phyloP scores from a whole-genome alignment of 1,140 invertebrate genomes.

The Steinernema khuongi region DNA sequence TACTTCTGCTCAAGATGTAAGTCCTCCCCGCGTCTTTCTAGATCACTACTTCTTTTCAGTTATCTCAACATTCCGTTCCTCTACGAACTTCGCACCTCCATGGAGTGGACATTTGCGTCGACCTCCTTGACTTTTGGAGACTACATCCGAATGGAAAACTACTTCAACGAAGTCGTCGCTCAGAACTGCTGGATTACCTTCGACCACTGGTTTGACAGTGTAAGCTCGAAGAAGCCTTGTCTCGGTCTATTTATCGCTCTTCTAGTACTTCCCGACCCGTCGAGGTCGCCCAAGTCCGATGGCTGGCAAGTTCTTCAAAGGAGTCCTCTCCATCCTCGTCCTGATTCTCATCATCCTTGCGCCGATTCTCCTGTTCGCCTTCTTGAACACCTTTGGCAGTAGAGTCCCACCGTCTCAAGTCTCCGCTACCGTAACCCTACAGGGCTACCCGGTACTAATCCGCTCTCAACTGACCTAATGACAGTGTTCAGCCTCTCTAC shows the following conservation, averaged over 20 bases:
- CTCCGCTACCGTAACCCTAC: neutral
- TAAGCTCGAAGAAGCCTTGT: neutral
- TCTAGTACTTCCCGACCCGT: constrained; percentile 2
- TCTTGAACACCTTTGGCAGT: neutral
- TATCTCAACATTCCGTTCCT: constrained; percentile 9
- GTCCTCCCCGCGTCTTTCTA: neutral
- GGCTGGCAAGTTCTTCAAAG: constrained; percentile 3
- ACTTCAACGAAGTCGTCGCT: neutral
- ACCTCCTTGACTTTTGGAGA: neutral
- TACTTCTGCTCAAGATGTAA: neutral
- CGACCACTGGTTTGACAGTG: constrained; percentile 10
- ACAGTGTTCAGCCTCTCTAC: neutral
- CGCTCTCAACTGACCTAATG: no score
- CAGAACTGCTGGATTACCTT: constrained; percentile 15
- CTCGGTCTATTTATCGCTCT: neutral
- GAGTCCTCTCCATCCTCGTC: neutral
- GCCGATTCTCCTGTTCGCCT: neutral
- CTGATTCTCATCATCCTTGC: neutral
- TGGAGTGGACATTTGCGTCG: neutral
- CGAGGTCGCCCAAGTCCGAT: neutral
- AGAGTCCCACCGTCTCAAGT: neutral
- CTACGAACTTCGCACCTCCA: neutral
- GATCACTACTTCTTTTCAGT: neutral
- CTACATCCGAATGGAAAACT: constrained; percentile 9
- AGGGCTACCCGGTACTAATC: neutral